phyloP scores from a whole-genome alignment of 2,888 invertebrate species.

The Psylliodes chrysocephalus region DNA sequence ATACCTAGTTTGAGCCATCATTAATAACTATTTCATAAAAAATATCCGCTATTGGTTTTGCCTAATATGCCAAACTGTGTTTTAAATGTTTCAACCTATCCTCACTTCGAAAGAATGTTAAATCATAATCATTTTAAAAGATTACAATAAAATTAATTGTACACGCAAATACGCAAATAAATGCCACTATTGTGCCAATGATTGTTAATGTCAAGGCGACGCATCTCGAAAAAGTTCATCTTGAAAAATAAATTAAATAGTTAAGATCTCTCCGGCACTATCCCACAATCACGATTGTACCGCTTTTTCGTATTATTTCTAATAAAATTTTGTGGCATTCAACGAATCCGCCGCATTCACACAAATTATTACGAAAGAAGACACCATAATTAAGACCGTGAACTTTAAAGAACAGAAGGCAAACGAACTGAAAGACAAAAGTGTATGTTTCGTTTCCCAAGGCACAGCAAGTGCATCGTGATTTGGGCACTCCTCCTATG shows the following conservation, averaged over 20 bases:
- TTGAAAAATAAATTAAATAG: background rate
- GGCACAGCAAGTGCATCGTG: conserved; percentile 1
- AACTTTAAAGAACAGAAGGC: conserved; percentile 39
- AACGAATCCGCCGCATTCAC: conserved; percentile 15
- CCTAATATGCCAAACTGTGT: no score
- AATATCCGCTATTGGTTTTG: no score
- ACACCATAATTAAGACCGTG: conserved; percentile 34
- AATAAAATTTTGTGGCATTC: conserved; percentile 21
- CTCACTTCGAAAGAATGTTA: no score
- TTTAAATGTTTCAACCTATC: no score
- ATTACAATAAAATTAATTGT: no score
- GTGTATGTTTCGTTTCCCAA: background rate
- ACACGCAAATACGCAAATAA: no score
- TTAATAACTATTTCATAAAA: no score
- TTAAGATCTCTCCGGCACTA: background rate
- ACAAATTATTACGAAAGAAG: conserved; percentile 21
- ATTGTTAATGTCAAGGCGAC: background rate
- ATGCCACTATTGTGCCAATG: no score
- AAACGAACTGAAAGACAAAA: conserved; percentile 33
- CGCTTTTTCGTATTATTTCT: conserved; percentile 1
- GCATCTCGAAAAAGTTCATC: background rate
- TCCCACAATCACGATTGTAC: conserved; percentile 14
- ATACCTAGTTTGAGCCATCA: no score
- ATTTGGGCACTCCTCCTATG: conserved; percentile 5
- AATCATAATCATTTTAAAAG: no score